Evolutionary conservation across 2,797 vertebrate genomes (phyloP), one percentile per base, ranked within the genome.

Genomic region (Sardinella longiceps): DNA sequence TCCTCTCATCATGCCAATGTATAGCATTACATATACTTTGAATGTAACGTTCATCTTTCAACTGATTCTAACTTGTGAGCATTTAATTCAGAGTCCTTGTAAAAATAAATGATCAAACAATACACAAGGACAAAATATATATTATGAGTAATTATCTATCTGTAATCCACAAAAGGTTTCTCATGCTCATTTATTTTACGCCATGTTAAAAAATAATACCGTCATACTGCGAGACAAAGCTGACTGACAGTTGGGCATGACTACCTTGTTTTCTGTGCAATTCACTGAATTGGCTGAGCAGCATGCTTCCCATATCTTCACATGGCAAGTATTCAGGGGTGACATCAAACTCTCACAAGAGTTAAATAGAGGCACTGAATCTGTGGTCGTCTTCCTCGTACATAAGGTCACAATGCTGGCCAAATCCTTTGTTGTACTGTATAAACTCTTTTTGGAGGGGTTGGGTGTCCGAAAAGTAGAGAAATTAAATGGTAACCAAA

Each of bases 341-440:
- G 85, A 86, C 83, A 80, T 66, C 84, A 23, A 33, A 39, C 45
- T 85, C 84, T 87, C 77, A 66, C n/a, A 58, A 28, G 84, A 85
- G 43, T 83, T 85, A 84, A 86, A 85, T 70, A 85, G 85, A 89
- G 85, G 81, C 86, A 89, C 87, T 82, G 82, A 56, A 3, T 66
- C 80, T 50, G 28, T 81, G 56, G 56, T 81, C 18, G 74, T 77
- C 5, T 43, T 82, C 81, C 82, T 82, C 74, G 53, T 30, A 77
- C 20, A 80, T 85, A 77, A 82, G 80, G 53, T 43, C 37, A 39
- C 18, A 43, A 77, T 43, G 18, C 70, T 39, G 20, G 37, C 6
- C 70, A 77, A 77, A 74, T 20, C 70, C 18, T 1, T 20, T 39
- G 37, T 23, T 70, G 37, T 15, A 39, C 11, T 70, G 37, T 15